These are phyloP conservation scores for Gordius sp. DNA, from an alignment of 2,888 invertebrate genomes.

Conservation along the genomic window DNA sequence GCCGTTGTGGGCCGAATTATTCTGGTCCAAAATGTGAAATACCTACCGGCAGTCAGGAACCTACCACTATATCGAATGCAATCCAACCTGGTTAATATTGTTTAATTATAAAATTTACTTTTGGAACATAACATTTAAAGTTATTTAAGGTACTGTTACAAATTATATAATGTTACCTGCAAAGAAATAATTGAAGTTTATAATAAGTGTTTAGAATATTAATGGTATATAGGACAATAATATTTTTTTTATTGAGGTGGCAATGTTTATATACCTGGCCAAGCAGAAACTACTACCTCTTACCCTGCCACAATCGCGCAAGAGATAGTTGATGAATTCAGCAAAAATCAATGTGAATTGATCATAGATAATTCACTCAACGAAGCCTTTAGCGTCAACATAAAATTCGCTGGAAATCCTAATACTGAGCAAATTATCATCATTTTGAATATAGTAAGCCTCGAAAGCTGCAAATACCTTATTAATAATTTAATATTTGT, in stretches of 20 bases:
- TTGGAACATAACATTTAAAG: too few species aligned
- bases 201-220: too few species aligned
- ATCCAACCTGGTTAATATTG: background rate
- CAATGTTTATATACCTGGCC: too few species aligned
- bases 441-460: background rate
- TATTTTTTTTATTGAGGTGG: too few species aligned
- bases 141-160: too few species aligned
- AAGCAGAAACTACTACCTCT: too few species aligned
- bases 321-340: background rate
- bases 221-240: too few species aligned
- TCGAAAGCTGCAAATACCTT: too few species aligned
- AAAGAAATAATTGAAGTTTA: too few species aligned
- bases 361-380: conserved; percentile 11
- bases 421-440: conserved; percentile 4
- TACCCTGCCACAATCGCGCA: background rate
- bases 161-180: too few species aligned
- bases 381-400: conserved; percentile 10
- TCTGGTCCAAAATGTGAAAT: background rate
- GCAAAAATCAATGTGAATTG: conserved; percentile 2
- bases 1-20: background rate
- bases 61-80: conserved; percentile 11
- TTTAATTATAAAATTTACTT: too few species aligned
- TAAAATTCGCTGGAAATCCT: conserved; percentile 3
- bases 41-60: background rate
- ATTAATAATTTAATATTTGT: background rate